Percentiles rank a stretch among this genome's conserved stretches.
Evolutionary conservation across 2,888 invertebrate species (phyloP).

Genomic region (Carabus problematicus): DNA sequence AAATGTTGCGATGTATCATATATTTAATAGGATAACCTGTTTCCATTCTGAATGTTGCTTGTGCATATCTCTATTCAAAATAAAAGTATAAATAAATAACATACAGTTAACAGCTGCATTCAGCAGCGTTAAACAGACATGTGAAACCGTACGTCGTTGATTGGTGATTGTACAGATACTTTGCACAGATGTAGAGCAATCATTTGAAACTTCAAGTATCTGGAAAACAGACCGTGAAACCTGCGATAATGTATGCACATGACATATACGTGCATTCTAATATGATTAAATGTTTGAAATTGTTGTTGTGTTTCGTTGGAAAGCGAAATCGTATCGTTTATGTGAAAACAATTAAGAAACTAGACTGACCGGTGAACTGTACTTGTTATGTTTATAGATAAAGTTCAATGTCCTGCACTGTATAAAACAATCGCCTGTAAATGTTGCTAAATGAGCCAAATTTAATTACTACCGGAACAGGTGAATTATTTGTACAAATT

Average conservation of each 20-base stretch:
- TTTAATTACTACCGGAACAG: no score
- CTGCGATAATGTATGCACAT: constrained; percentile 24
- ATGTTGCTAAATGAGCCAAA: no score
- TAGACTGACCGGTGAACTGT: constrained; percentile 32
- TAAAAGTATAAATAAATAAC: no score
- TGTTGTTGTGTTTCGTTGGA: constrained; percentile 27
- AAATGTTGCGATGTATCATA: no score
- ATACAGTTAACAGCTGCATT: no score
- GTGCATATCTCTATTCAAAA: no score
- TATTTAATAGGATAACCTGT: no score
- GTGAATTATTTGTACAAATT: no score
- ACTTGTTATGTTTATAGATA: background rate
- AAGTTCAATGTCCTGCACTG: constrained; percentile 33
- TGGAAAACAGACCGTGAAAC: constrained; percentile 37
- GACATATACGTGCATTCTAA: constrained; percentile 22
- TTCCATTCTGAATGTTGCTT: no score
- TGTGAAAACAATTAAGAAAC: constrained; percentile 25
- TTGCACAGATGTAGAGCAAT: constrained; percentile 8
- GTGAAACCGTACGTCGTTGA: no score
- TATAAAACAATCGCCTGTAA: no score
- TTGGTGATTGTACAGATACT: constrained; percentile 10
- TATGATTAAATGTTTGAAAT: constrained; percentile 28
- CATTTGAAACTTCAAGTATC: constrained; percentile 19
- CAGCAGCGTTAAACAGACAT: no score
- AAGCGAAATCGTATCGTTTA: constrained; percentile 23